phyloP scores from a whole-genome alignment of 2,888 invertebrate genomes.

The Acanthosepion pharaonis region DNA sequence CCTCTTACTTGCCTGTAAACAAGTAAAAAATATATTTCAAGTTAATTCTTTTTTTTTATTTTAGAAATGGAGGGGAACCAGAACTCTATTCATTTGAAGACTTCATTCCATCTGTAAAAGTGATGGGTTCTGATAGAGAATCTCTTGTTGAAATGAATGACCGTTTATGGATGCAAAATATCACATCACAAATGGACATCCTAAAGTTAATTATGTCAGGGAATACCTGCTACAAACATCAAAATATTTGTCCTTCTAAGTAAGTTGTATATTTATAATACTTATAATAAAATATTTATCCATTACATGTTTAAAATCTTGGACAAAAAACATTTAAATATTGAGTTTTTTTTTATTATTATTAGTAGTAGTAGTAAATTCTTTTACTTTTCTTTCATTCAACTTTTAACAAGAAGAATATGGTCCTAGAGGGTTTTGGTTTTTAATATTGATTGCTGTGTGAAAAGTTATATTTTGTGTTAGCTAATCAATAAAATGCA shows the following conservation, averaged over 20 bases:
- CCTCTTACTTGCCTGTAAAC: neutral
- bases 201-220: neutral
- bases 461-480: too few species aligned
- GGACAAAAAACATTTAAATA: too few species aligned
- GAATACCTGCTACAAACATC: neutral
- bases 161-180: neutral
- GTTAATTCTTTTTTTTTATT: neutral
- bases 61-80: neutral
- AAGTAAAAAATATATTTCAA: neutral
- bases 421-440: too few species aligned
- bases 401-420: too few species aligned
- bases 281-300: too few species aligned
- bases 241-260: neutral
- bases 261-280: neutral
- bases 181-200: neutral
- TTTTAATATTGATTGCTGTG: too few species aligned
- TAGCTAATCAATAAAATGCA: too few species aligned
- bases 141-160: neutral
- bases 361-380: too few species aligned
- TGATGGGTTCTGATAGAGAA: neutral
- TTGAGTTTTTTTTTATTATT: too few species aligned
- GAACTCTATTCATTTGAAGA: slow-evolving; percentile 8
- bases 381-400: too few species aligned
- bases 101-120: neutral
- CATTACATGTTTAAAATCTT: too few species aligned